Conservation (phyloP, 30 jellyfish, hydroid and myxozoan species). For the Calvadosia cruxmelitensis region DNA sequence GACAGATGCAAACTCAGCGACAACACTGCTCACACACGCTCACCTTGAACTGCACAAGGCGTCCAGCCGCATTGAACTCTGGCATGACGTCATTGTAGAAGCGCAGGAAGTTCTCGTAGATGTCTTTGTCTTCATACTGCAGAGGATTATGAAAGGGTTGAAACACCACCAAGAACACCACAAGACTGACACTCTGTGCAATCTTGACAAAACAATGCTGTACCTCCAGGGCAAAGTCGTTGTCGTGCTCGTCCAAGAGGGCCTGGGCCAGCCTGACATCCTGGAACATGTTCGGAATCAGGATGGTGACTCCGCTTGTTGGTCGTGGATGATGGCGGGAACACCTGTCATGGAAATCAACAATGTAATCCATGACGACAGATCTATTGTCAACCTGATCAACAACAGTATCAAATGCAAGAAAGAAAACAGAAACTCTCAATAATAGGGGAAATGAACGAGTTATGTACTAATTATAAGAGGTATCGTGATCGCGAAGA, state of each 20-base stretch:
- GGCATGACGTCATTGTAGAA: conserved; percentile 72
- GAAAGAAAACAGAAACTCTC: neutral
- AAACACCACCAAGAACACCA: too few species aligned
- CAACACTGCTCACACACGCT: neutral
- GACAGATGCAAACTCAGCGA: neutral
- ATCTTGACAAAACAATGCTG: too few species aligned
- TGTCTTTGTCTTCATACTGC: conserved; percentile 87
- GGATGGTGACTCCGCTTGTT: conserved; percentile 43
- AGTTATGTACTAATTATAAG: too few species aligned
- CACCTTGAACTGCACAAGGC: conserved; percentile 76
- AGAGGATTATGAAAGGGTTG: neutral
- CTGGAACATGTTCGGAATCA: conserved; percentile 80
- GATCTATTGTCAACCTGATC: too few species aligned
- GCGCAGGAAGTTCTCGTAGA: conserved; percentile 49
- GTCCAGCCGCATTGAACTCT: conserved; percentile 68
- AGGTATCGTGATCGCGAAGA: too few species aligned
- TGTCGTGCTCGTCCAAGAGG: conserved; percentile 67
- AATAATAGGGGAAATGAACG: too few species aligned
- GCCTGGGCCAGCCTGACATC: conserved; percentile 89
- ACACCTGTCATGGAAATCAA: conserved; percentile 33
- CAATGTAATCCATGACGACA: too few species aligned
- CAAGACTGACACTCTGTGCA: neutral
- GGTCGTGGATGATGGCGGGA: conserved; percentile 88
- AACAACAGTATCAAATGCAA: neutral
- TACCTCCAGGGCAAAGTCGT: conserved; percentile 92